Evolutionary conservation across 2,888 invertebrate genomes (phyloP).

Genomic region (Nomada hirtipes): DNA sequence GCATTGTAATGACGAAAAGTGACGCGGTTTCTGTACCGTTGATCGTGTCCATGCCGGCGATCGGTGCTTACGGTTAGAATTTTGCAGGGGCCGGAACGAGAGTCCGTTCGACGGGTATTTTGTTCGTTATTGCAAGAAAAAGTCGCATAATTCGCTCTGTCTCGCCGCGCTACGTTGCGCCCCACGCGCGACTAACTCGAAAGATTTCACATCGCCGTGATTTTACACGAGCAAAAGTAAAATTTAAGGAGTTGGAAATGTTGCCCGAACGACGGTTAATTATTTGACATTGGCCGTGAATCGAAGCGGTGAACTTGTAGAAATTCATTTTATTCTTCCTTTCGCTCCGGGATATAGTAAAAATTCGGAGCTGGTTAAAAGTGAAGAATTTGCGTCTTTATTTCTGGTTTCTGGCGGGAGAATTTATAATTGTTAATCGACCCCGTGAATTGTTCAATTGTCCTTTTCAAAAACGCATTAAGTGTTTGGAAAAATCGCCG

Average conservation of each 20-base stretch:
- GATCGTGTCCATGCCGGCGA: constrained; percentile 1
- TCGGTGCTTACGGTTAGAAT: constrained; percentile 17
- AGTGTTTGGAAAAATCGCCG: no score
- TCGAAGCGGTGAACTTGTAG: no score
- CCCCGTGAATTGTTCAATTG: no score
- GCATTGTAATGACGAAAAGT: not conserved
- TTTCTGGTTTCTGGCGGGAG: no score
- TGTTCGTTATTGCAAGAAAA: constrained; percentile 55
- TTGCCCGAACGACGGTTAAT: not conserved
- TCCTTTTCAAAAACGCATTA: no score
- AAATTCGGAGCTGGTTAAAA: no score
- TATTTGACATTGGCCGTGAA: no score
- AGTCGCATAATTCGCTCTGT: constrained; percentile 68
- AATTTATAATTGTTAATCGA: no score
- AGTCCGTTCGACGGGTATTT: constrained; percentile 11
- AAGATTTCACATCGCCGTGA: constrained; percentile 61
- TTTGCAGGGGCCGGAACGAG: constrained; percentile 19
- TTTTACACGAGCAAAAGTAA: constrained; percentile 16
- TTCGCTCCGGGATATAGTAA: no score
- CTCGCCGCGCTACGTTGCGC: constrained; percentile 63
- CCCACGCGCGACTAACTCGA: constrained; percentile 43
- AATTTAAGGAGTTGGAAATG: not conserved
- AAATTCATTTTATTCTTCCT: no score
- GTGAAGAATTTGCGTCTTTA: no score
- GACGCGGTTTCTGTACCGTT: constrained; percentile 21